Conservation (phyloP, 2,797 vertebrate species). For the Phataginus tetradactyla region DNA sequence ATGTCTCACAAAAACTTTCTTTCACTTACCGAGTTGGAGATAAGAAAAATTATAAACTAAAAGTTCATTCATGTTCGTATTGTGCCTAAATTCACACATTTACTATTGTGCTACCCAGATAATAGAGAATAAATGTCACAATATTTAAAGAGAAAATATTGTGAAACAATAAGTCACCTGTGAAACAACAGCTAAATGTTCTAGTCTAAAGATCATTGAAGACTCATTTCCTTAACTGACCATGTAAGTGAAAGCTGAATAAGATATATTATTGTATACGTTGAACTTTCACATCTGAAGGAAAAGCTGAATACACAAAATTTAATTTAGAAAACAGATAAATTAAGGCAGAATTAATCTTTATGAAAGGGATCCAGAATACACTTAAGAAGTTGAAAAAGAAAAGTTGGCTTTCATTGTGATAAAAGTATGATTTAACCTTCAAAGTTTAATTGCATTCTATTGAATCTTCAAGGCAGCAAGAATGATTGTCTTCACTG, state of each 20-base stretch:
- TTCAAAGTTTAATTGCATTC: conserved; percentile 45
- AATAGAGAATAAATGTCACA: conserved; percentile 55
- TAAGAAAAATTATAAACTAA: conserved; percentile 47
- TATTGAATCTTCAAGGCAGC: not conserved
- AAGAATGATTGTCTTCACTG: not conserved
- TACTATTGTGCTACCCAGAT: conserved; percentile 43
- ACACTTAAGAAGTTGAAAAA: not conserved
- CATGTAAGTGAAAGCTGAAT: conserved; percentile 11
- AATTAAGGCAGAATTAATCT: conserved; percentile 32
- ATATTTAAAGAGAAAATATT: conserved; percentile 56
- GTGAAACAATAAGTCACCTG: conserved; percentile 9
- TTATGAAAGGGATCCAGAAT: conserved; percentile 39
- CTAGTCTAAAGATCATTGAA: conserved; percentile 38
- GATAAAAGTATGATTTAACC: conserved; percentile 45
- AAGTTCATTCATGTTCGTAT: conserved; percentile 29
- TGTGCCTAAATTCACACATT: conserved; percentile 52
- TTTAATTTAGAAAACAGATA: conserved; percentile 55
- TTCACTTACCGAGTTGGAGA: conserved; percentile 23
- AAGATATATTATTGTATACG: conserved; percentile 30
- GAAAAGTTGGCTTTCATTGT: not conserved
- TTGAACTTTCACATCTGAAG: conserved; percentile 57
- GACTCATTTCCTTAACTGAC: conserved; percentile 31
- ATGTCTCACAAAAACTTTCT: conserved; percentile 47
- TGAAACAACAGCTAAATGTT: conserved; percentile 51
- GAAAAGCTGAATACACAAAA: conserved; percentile 24